Evolutionary conservation across 2,113 vertebrate species (phyloP), one percentile per base, ranked within the genome.

Genomic region (Hyaena hyaena): DNA sequence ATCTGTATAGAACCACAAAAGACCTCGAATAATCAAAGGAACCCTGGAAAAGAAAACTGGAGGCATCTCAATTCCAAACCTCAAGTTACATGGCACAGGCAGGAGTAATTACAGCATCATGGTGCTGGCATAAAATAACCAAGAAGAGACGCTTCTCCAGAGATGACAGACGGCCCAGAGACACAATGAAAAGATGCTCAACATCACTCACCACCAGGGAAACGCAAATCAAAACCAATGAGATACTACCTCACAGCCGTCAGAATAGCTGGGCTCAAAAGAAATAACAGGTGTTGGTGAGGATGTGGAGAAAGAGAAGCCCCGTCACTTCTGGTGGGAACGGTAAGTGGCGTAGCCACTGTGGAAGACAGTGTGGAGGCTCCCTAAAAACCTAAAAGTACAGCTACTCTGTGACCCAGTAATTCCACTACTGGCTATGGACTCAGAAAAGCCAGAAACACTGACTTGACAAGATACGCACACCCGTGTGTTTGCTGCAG

Each of bases 101-200:
- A 15, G 2, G 3, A 3, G 0, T 8, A 28, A 76, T 2, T 26
- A 28, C 7, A 45, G 26, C 39, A 15, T 24, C 4, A 8, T 0
- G 24, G 24, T 16, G 24, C 73, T 4, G 73, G 35, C 71, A 12
- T 43, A 24, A 73, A 6, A 12, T 39, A 39, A 23, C 23, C 21
- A 24, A 1, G 9, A 24, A 43, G 35, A 6, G 71, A 21, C 19
- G 35, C 5, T 43, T 24, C 35, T 73, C 71, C 71, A 39, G 24
- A 43, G 71, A 43, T 21, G 53, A 10, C 8, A 11, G n/a, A 14
- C 7, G 71, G 71, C 35, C 35, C 24, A 7, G 10, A 69, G 66
- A 43, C 35, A 24, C 69, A 39, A 39, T 5, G 23, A 74, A 16
- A 31, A 33, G 69, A 43, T 14, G 35, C 23, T 24, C 35, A 12